Conservation (phyloP, 2,797 vertebrate species). For the Scleropages formosus region DNA sequence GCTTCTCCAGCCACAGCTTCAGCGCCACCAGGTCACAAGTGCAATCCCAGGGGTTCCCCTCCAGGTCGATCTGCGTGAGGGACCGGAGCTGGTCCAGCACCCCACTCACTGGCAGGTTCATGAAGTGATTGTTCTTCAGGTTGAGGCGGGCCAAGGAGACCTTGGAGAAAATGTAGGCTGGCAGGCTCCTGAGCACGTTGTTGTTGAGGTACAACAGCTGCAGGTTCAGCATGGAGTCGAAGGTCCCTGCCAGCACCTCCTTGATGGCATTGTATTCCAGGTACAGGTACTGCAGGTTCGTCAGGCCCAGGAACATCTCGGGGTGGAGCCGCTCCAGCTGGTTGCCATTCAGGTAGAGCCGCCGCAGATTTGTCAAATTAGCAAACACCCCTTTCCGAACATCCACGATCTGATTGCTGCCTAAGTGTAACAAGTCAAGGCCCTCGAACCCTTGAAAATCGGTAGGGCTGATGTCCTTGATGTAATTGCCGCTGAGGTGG, state of each 20-base stretch:
- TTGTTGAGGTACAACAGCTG: slow-evolving; percentile 98
- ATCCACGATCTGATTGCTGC: slow-evolving; percentile 87
- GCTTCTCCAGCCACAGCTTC: slow-evolving; percentile 95
- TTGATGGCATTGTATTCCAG: slow-evolving; percentile 98
- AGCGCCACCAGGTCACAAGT: slow-evolving; percentile 94
- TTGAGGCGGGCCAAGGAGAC: slow-evolving; percentile 90
- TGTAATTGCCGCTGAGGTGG: slow-evolving; percentile 91
- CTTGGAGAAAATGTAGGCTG: slow-evolving; percentile 88
- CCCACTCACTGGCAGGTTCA: slow-evolving; percentile 95
- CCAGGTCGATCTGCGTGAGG: slow-evolving; percentile 91
- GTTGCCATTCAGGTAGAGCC: slow-evolving; percentile 95
- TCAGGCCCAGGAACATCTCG: slow-evolving; percentile 93
- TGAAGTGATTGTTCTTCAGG: slow-evolving; percentile 97
- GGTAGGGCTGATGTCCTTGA: slow-evolving; percentile 78
- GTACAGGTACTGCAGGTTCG: slow-evolving; percentile 94
- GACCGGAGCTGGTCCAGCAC: slow-evolving; percentile 93
- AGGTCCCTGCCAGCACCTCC: slow-evolving; percentile 91
- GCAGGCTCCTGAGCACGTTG: slow-evolving; percentile 89
- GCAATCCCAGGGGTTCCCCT: slow-evolving; percentile 98
- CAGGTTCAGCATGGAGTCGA: slow-evolving; percentile 93
- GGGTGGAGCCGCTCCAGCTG: slow-evolving; percentile 91
- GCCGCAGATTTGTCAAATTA: slow-evolving; percentile 92
- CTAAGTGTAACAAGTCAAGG: slow-evolving; percentile 92
- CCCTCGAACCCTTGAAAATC: slow-evolving; percentile 92
- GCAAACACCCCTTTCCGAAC: slow-evolving; percentile 88